phyloP scores from a whole-genome alignment of 2,797 vertebrate genomes.

The Muscicapa comitata region DNA sequence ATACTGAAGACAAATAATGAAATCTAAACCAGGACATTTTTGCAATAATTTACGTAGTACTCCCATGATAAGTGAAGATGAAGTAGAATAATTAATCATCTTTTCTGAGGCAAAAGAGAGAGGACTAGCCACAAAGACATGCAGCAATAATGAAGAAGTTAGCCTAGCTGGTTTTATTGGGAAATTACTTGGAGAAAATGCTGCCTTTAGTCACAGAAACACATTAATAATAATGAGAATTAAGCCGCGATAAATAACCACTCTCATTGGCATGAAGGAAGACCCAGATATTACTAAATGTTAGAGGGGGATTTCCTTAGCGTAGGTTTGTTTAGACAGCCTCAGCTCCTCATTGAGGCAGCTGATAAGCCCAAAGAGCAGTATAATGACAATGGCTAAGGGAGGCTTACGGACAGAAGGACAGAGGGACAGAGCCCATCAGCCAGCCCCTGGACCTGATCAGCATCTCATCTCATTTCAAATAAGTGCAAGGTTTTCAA shows the following conservation, averaged over 20 bases:
- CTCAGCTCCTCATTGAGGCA: neutral
- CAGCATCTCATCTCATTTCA: neutral
- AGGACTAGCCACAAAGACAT: neutral
- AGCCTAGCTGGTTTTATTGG: neutral
- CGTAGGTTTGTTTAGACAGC: neutral
- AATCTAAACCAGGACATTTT: neutral
- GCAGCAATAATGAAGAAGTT: conserved; percentile 25
- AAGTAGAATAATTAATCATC: conserved; percentile 51
- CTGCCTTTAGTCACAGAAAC: conserved; percentile 21
- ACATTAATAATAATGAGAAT: neutral
- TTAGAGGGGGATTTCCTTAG: neutral
- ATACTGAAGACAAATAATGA: conserved; percentile 13
- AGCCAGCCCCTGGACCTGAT: neutral
- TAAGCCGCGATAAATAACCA: neutral
- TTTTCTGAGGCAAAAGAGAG: neutral
- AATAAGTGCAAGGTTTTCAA: neutral
- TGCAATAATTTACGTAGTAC: conserved; percentile 34
- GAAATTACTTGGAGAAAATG: conserved; percentile 16
- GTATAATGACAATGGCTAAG: neutral
- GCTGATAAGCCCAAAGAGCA: neutral
- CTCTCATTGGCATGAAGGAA: neutral
- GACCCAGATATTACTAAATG: neutral
- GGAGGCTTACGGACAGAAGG: neutral
- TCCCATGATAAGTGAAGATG: conserved; percentile 29
- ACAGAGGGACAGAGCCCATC: neutral